Percentiles rank a stretch among this genome's conserved stretches.
phyloP scores from a whole-genome alignment of 2,888 invertebrate species.

The Pharmacophagus antenor region DNA sequence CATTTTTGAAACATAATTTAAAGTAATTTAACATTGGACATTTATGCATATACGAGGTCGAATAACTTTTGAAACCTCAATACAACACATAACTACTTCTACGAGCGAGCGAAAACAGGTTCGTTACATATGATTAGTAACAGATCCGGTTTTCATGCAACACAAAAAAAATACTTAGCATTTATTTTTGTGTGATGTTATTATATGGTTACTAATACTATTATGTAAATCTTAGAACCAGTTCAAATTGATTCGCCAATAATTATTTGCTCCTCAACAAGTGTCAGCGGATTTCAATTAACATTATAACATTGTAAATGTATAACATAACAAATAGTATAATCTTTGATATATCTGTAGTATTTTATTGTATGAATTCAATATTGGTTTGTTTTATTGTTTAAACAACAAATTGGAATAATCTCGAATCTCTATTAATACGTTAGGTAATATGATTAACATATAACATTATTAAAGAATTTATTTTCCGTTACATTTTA shows the following conservation, averaged over 20 bases:
- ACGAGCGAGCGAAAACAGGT: conserved; percentile 26
- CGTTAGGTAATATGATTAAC: too few relatives aligned
- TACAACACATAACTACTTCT: conserved; percentile 28
- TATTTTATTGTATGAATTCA: too few relatives aligned
- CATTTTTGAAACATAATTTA: neutral
- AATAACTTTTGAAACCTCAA: conserved; percentile 25
- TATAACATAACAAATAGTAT: too few relatives aligned
- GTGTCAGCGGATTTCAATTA: neutral
- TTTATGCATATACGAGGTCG: conserved; percentile 11
- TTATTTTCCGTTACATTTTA: too few relatives aligned
- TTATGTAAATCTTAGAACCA: neutral
- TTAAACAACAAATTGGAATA: too few relatives aligned
- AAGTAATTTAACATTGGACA: neutral
- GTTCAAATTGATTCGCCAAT: conserved; percentile 3
- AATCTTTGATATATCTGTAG: too few relatives aligned
- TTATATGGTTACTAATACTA: conserved; percentile 2
- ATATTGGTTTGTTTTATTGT: too few relatives aligned
- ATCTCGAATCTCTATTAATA: too few relatives aligned
- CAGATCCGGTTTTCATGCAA: conserved; percentile 20
- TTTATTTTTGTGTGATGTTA: conserved; percentile 6
- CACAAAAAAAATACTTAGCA: conserved; percentile 21
- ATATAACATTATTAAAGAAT: too few relatives aligned
- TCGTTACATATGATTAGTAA: conserved; percentile 29
- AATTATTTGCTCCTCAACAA: neutral
- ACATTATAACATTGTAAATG: neutral